phyloP scores from a whole-genome alignment of 2,888 invertebrate genomes.

The Operophtera brumata region DNA sequence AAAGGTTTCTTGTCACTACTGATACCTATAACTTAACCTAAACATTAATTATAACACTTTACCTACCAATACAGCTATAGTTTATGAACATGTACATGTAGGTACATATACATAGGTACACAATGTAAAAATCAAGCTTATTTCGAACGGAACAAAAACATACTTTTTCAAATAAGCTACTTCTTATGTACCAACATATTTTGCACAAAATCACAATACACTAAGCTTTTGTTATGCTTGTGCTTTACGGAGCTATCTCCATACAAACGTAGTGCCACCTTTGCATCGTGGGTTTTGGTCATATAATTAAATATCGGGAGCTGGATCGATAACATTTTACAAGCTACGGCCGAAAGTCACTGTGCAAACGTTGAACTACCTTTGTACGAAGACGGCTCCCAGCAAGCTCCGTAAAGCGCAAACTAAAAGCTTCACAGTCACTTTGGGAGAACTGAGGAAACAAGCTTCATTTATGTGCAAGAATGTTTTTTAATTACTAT shows the following conservation, averaged over 20 bases:
- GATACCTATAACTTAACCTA: background rate
- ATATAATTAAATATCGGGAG: too few relatives aligned
- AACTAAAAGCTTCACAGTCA: conserved; percentile 2
- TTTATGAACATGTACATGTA: conserved; percentile 26
- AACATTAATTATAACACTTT: conserved; percentile 4
- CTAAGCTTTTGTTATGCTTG: background rate
- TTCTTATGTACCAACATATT: conserved; percentile 1
- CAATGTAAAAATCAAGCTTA: conserved; percentile 38
- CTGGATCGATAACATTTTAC: too few relatives aligned
- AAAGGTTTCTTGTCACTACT: conserved; percentile 1
- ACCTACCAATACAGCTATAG: conserved; percentile 2
- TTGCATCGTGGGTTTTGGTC: too few relatives aligned
- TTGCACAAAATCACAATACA: conserved; percentile 11
- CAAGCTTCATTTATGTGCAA: conserved; percentile 38
- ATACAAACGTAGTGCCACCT: too few relatives aligned
- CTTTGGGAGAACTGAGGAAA: conserved; percentile 31
- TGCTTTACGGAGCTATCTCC: background rate
- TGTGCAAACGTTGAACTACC: background rate
- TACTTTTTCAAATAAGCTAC: conserved; percentile 9
- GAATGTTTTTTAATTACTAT: conserved; percentile 31
- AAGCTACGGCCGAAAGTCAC: too few relatives aligned
- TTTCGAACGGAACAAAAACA: conserved; percentile 33
- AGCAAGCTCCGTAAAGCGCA: background rate
- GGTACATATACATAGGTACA: conserved; percentile 31
- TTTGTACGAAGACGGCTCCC: background rate